Evolutionary conservation across 2,113 vertebrate species (phyloP).

Genomic region (Herpetotheres cachinnans): DNA sequence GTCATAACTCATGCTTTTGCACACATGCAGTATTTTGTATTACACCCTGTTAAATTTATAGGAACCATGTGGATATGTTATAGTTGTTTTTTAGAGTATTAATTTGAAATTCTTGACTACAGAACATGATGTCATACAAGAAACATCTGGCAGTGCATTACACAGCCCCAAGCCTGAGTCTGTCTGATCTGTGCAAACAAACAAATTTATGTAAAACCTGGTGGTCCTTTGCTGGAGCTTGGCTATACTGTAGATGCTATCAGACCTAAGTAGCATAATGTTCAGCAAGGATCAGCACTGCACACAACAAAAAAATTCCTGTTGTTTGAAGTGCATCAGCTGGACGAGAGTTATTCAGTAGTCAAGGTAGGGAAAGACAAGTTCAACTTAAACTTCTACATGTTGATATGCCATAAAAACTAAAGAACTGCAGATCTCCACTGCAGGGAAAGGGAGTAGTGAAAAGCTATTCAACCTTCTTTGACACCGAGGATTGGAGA

Average conservation of each 20-base stretch:
- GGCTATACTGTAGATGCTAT: not conserved
- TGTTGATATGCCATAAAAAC: not conserved
- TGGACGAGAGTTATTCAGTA: not conserved
- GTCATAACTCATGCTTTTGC: not conserved
- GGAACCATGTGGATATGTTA: not conserved
- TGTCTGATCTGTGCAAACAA: not conserved
- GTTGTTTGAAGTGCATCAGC: not conserved
- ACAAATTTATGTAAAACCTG: not conserved
- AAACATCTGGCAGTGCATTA: not conserved
- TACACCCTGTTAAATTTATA: constrained; percentile 47
- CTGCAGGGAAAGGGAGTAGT: not conserved
- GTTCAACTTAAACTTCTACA: not conserved
- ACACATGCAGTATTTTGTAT: constrained; percentile 43
- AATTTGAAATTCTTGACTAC: not conserved
- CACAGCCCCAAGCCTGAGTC: not conserved
- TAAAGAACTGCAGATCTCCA: not conserved
- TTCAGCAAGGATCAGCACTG: not conserved
- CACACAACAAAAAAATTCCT: not conserved
- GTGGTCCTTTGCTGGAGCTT: not conserved
- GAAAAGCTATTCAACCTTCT: not conserved
- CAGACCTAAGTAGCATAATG: not conserved
- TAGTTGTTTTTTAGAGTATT: constrained; percentile 41
- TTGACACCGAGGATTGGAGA: not conserved
- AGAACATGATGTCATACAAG: not conserved
- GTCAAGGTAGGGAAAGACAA: not conserved